Evolutionary conservation across 1,140 invertebrate genomes (phyloP), one percentile per base, ranked within the genome.

Genomic region (Papilio glaucus): DNA sequence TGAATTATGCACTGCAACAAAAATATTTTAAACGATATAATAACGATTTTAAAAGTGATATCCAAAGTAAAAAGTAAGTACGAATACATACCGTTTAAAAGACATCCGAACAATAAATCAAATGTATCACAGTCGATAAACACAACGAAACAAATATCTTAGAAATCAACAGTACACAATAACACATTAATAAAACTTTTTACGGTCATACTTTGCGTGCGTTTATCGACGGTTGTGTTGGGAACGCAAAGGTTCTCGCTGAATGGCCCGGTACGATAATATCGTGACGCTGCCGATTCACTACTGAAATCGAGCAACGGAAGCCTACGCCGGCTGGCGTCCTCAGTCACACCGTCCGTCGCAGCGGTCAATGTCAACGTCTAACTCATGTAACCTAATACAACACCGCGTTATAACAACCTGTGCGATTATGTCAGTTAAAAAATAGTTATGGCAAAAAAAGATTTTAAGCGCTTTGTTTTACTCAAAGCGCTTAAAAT

Each of bases 211-310:
- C 45, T 49, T 49, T 15, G 45, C 10, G 49, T 57, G 45, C 10
- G 49, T 57, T 57, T 57, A 57, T 57, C 49, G 6, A 33, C 29
- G 49, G 12, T 24, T 57, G 21, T 26, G 12, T 12, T 26, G 12
- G 18, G 15, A 29, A 62, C 26, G 8, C n/a, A 26, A 33, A 61
- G 57, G n/a, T 62, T 29, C 26, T 8, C 12, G 26, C 26, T 62
- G 60, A 37, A 62, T n/a, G 60, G 60, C 33, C 60, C 60, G 26
- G 29, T n/a, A 62, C 60, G 60, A 62, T 62, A 37, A 37, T 37
- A 37, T 37, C 60, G 60, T 62, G 33, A 37, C 60, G 62, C 62
- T 65, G 62, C 62, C 62, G 62, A 39, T 65, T 65, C 62, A 65
- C 62, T 38, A 65, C 62, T 65, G 62, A 65, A 65, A 65, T 37